Conservation (phyloP, 2,113 vertebrate genomes). For the Sander lucioperca region DNA sequence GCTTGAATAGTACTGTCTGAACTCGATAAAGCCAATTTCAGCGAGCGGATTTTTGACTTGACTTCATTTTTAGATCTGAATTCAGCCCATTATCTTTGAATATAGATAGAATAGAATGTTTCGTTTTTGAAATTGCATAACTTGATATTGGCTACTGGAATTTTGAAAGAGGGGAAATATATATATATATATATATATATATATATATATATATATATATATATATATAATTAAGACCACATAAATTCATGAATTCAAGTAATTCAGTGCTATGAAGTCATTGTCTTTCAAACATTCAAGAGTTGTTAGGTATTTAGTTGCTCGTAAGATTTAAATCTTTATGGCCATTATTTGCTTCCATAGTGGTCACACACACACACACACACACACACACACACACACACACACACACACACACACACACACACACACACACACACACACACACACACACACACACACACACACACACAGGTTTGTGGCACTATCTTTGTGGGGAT, state of each 20-base stretch:
- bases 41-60: not conserved
- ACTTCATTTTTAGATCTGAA: not conserved
- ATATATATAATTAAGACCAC: no score
- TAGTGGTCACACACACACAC: not conserved
- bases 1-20: not conserved
- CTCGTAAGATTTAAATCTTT: not conserved
- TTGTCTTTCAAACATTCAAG: not conserved
- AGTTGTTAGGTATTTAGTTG: not conserved
- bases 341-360: no score
- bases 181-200: no score
- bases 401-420: not conserved
- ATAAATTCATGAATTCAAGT: not conserved
- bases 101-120: not conserved
- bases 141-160: not conserved
- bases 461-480: not conserved
- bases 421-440: not conserved
- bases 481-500: no score
- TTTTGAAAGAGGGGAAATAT: not conserved
- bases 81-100: not conserved
- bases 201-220: no score
- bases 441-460: not conserved
- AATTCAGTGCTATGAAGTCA: not conserved
- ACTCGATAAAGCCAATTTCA: not conserved
- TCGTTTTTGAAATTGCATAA: not conserved
- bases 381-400: not conserved